Conservation (phyloP, 2,113 vertebrate species). For the Misgurnus mizolepis region DNA sequence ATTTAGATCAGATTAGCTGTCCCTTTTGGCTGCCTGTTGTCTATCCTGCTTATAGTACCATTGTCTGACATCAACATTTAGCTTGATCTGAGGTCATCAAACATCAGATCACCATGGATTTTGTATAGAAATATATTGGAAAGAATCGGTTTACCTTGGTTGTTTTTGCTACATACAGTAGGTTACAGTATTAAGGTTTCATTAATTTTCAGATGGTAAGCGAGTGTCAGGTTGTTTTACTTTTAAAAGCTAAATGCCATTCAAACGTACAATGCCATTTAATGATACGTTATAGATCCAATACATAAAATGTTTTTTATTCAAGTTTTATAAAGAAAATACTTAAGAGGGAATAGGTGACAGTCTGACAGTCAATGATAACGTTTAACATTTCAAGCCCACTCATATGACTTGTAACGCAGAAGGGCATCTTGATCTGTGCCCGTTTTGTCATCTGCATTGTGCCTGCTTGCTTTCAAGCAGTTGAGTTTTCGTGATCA, state of each 20-base stretch:
- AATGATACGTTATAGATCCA: not conserved
- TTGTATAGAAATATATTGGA: not conserved
- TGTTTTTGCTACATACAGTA: no score
- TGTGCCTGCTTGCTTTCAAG: conserved; percentile 38
- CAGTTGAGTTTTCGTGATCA: conserved; percentile 67
- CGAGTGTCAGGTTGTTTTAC: not conserved
- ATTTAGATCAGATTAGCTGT: conserved; percentile 54
- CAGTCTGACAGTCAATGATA: not conserved
- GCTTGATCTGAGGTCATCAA: not conserved
- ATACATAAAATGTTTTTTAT: not conserved
- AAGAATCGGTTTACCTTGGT: no score
- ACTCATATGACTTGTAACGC: conserved; percentile 13
- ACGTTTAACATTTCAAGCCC: conserved; percentile 24
- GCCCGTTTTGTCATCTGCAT: conserved; percentile 23
- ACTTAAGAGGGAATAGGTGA: not conserved
- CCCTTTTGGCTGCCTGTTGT: conserved; percentile 47
- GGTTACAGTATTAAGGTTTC: no score
- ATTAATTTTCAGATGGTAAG: not conserved
- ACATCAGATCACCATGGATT: not conserved
- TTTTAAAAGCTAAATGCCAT: not conserved
- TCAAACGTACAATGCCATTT: not conserved
- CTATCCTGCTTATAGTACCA: conserved; percentile 40
- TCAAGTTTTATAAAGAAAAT: not conserved
- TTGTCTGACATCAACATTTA: conserved; percentile 50
- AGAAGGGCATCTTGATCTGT: conserved; percentile 45